Percentiles rank a stretch among this genome's conserved stretches.
Evolutionary conservation across 1,140 invertebrate genomes (phyloP).

Genomic region (Ips nitidus): DNA sequence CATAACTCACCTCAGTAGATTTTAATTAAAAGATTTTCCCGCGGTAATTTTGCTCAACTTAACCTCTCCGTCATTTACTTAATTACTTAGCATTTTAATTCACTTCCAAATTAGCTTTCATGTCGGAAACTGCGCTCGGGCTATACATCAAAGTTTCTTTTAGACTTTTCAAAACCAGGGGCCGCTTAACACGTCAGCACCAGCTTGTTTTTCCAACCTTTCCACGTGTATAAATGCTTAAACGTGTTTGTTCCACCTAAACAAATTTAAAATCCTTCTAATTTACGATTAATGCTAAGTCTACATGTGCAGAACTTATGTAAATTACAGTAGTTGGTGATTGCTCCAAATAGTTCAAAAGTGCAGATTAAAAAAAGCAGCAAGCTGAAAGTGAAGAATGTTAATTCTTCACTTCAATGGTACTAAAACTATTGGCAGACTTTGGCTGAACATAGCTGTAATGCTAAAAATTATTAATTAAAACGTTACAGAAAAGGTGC

Average conservation of each 20-base stretch:
- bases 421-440: no score
- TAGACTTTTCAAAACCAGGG: conserved; percentile 8
- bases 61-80: conserved; percentile 18
- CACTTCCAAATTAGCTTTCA: conserved; percentile 22
- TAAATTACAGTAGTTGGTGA: no score
- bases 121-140: conserved; percentile 22
- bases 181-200: conserved; percentile 18
- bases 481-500: not conserved
- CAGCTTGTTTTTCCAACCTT: conserved; percentile 13
- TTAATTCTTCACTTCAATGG: no score
- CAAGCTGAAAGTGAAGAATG: no score
- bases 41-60: conserved; percentile 3
- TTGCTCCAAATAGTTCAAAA: no score
- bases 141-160: conserved; percentile 28
- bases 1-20: not conserved
- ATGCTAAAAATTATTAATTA: not conserved
- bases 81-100: conserved; percentile 28
- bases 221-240: not conserved
- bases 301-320: no score
- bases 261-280: no score
- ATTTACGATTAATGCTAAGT: no score
- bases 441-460: no score
- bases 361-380: no score
- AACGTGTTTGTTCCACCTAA: no score
- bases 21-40: conserved; percentile 14